These are phyloP conservation scores for Platygyra sinensis DNA, from an alignment of 64 coral and sea anemone species.

Conservation along the genomic window DNA sequence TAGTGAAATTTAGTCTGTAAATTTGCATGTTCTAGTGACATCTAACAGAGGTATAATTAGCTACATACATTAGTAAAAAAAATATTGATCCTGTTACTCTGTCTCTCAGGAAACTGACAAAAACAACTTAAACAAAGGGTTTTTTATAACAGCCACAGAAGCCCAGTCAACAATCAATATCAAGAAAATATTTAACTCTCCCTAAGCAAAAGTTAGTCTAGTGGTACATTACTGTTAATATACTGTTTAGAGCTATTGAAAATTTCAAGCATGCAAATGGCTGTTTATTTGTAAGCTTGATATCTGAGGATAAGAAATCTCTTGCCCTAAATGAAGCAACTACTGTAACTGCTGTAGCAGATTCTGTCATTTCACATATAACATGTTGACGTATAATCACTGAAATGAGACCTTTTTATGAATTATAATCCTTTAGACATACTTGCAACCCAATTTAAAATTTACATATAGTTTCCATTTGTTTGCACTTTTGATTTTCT, in stretches of 20 bases:
- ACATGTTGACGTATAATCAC: background rate
- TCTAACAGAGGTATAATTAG: background rate
- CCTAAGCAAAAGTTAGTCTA: background rate
- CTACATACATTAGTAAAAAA: background rate
- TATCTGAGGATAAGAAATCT: too few relatives aligned
- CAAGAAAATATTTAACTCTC: background rate
- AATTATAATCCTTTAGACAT: too few relatives aligned
- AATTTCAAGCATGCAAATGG: background rate
- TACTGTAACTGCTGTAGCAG: too few relatives aligned
- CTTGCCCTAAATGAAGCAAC: too few relatives aligned
- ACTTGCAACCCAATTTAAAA: too few relatives aligned
- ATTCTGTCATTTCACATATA: too few relatives aligned
- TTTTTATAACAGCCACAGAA: background rate
- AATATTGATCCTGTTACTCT: constrained; percentile 9
- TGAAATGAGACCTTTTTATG: background rate
- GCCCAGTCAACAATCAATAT: background rate
- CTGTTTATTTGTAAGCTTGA: background rate
- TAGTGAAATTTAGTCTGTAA: background rate
- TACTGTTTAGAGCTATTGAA: background rate
- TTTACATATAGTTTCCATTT: too few relatives aligned
- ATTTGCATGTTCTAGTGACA: background rate
- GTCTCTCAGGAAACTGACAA: constrained; percentile 10
- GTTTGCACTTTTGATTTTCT: too few relatives aligned
- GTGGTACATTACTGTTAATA: background rate
- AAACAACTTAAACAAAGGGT: constrained; percentile 6